These are phyloP conservation scores for Torymus tubicola DNA, from an alignment of 2,888 invertebrate genomes.

Conservation along the genomic window DNA sequence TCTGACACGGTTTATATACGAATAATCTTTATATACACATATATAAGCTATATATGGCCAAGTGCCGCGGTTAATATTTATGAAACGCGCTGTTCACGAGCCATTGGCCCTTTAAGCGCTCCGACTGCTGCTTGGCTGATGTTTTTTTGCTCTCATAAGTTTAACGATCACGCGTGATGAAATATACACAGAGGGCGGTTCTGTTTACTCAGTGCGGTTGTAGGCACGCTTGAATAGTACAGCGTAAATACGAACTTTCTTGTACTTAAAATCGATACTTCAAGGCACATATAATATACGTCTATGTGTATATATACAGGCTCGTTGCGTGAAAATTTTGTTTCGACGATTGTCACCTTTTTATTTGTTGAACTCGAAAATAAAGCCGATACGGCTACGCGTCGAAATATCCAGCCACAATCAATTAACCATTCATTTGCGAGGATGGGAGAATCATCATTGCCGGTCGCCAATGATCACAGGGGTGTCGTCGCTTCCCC, in stretches of 20 bases:
- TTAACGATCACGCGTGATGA: conserved; percentile 17
- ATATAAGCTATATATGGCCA: background rate
- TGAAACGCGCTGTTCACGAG: conserved; percentile 39
- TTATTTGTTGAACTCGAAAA: too few relatives aligned
- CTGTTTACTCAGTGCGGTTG: too few relatives aligned
- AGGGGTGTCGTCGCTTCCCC: conserved; percentile 19
- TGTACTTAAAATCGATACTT: too few relatives aligned
- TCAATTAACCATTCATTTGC: conserved; percentile 35
- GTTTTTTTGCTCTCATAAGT: background rate
- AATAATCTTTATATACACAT: background rate
- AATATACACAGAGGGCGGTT: background rate
- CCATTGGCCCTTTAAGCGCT: conserved; percentile 22
- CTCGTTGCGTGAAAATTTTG: background rate
- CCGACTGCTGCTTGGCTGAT: background rate
- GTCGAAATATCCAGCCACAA: background rate
- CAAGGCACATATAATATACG: background rate
- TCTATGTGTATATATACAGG: background rate
- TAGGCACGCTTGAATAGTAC: too few relatives aligned
- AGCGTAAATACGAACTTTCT: too few relatives aligned
- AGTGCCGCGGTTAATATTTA: conserved; percentile 55
- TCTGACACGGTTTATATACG: conserved; percentile 66
- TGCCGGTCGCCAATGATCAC: background rate
- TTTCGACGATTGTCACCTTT: background rate
- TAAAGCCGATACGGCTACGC: too few relatives aligned
- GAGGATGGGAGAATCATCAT: background rate